phyloP scores from a whole-genome alignment of 2,113 vertebrate species.

The Cheirogaleus medius region DNA sequence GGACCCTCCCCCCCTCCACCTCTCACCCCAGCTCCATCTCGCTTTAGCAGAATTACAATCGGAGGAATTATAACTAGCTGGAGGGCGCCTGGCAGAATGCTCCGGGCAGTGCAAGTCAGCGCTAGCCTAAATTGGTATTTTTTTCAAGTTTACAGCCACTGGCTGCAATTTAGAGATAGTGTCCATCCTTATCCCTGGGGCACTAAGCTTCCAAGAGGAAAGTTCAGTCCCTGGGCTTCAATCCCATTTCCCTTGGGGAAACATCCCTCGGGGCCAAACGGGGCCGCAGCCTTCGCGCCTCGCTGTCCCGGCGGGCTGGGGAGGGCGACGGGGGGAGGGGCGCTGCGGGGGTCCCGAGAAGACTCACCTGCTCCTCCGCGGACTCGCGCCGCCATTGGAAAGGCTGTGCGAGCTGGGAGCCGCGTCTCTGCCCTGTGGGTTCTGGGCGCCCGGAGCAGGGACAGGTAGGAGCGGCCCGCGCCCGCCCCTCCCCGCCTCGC shows the following conservation, averaged over 20 bases:
- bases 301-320: fast-evolving
- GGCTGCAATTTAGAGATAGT: not conserved
- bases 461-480: not conserved
- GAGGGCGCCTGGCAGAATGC: not conserved
- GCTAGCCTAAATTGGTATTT: not conserved
- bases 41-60: not conserved
- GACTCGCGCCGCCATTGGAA: not conserved
- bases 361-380: not conserved
- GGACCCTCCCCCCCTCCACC: fast-evolving
- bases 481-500: not conserved
- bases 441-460: not conserved
- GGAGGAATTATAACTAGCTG: not conserved
- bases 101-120: not conserved
- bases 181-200: not conserved
- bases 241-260: not conserved
- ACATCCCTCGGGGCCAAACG: too few species aligned
- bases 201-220: not conserved
- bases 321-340: too few species aligned
- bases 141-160: not conserved
- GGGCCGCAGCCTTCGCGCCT: not conserved
- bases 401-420: not conserved
- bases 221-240: not conserved
- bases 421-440: not conserved
- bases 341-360: fast-evolving
- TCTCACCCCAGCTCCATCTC: not conserved